Conservation (phyloP, 2,797 vertebrate genomes). For the Chanos chanos region DNA sequence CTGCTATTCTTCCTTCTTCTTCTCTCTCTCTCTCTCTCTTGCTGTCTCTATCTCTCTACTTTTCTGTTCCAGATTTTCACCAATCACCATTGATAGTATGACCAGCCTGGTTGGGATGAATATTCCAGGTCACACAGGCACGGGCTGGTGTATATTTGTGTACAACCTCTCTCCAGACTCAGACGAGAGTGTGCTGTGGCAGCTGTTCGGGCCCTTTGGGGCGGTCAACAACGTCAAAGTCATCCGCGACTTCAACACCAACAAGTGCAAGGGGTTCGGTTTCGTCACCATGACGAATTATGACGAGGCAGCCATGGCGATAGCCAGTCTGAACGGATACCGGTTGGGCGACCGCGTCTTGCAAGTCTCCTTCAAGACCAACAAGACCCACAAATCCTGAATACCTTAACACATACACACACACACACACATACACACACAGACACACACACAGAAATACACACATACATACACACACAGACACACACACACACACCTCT, state of each 20-base stretch:
- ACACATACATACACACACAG: too few species aligned
- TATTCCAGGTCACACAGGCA: conserved; percentile 98
- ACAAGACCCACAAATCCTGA: conserved; percentile 99
- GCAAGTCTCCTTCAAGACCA: conserved; percentile 99
- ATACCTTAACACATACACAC: conserved; percentile 48
- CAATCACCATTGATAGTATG: conserved; percentile 99
- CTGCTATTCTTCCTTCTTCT: conserved; percentile 16
- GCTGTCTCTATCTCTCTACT: conserved; percentile 33
- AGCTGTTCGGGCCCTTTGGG: conserved; percentile 97
- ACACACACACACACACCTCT: too few species aligned
- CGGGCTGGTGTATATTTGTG: conserved; percentile 99
- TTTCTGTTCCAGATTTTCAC: conserved; percentile 86
- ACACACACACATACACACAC: too few species aligned
- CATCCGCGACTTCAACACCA: conserved; percentile 99
- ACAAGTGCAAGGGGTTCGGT: conserved; percentile 99
- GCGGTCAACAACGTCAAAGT: conserved; percentile 99
- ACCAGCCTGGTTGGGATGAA: conserved; percentile 99
- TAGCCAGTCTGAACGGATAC: conserved; percentile 99
- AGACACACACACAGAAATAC: too few species aligned
- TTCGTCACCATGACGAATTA: conserved; percentile 99
- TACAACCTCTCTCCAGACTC: conserved; percentile 99
- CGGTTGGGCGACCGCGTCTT: conserved; percentile 98
- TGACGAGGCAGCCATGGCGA: conserved; percentile 99
- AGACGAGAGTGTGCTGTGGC: conserved; percentile 98
- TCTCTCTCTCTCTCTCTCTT: conserved; percentile 12